Percentiles rank a stretch among this genome's conserved stretches.
phyloP scores from a whole-genome alignment of 2,797 vertebrate genomes.

The Crax fasciolata region DNA sequence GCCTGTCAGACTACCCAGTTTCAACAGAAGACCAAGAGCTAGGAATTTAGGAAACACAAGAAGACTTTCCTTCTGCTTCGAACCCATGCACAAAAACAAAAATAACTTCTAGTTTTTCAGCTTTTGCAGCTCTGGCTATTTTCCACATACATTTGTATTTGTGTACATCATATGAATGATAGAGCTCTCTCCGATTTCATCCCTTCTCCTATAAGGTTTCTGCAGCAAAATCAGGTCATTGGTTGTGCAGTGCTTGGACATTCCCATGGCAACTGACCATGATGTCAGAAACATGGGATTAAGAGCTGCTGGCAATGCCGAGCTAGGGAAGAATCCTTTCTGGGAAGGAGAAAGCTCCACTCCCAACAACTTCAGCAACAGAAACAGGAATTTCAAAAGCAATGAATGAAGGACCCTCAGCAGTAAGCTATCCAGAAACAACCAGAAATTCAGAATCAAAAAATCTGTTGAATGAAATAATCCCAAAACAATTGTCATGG shows the following conservation, averaged over 20 bases:
- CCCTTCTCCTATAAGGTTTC: not conserved
- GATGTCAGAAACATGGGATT: constrained; percentile 39
- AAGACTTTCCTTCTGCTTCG: not conserved
- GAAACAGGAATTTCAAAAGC: constrained; percentile 4
- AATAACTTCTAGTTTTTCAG: not conserved
- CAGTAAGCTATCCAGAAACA: not conserved
- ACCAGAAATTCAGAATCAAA: constrained; percentile 15
- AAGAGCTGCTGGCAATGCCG: not conserved
- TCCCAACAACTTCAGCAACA: not conserved
- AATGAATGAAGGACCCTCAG: not conserved
- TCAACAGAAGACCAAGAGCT: not conserved
- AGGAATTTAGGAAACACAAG: not conserved
- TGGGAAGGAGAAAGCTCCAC: constrained; percentile 26
- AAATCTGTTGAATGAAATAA: not conserved
- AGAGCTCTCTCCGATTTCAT: not conserved
- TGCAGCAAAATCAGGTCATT: not conserved
- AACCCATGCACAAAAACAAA: not conserved
- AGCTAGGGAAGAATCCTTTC: constrained; percentile 18
- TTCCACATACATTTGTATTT: not conserved
- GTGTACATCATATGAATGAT: not conserved
- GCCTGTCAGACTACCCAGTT: not conserved
- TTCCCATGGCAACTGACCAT: not conserved
- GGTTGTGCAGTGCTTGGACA: not conserved
- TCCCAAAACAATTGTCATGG: not conserved
- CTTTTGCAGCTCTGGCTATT: not conserved